Conservation (phyloP, 1,140 invertebrate genomes). For the Acromyrmex heyeri region DNA sequence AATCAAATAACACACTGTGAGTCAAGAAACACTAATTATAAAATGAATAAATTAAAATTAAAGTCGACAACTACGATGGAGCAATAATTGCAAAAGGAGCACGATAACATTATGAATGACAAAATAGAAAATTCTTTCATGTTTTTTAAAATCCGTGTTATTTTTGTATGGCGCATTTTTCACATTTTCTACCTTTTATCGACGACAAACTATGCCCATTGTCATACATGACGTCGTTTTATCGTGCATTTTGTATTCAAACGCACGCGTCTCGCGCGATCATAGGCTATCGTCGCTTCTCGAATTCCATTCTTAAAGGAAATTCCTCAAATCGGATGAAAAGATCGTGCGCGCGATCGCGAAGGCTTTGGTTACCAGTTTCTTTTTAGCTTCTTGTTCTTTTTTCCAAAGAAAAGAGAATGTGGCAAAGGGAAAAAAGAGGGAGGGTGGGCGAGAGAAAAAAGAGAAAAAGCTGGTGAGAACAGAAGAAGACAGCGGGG, state of each 20-base stretch:
- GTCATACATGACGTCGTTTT: constrained; percentile 35
- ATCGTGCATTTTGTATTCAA: constrained; percentile 27
- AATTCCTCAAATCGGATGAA: constrained; percentile 32
- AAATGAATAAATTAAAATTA: constrained; percentile 25
- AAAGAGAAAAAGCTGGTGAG: neutral
- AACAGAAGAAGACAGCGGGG: constrained; percentile 29
- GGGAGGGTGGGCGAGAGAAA: neutral
- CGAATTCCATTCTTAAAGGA: constrained; percentile 31
- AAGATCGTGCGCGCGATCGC: neutral
- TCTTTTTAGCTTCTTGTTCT: constrained; percentile 8
- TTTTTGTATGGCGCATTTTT: constrained; percentile 15
- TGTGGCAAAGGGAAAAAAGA: neutral
- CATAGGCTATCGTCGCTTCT: constrained; percentile 3
- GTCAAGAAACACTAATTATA: neutral
- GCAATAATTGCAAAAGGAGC: neutral
- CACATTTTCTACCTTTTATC: constrained; percentile 14
- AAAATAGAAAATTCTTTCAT: constrained; percentile 22
- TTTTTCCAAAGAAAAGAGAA: constrained; percentile 15
- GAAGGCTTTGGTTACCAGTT: constrained; percentile 8
- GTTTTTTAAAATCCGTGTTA: constrained; percentile 7
- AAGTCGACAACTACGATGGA: neutral
- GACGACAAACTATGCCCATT: constrained; percentile 51
- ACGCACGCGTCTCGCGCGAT: neutral
- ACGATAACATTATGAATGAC: neutral
- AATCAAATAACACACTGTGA: neutral